These are phyloP conservation scores for Aproaerema taeniolella DNA, from an alignment of 2,888 invertebrate genomes.

Conservation along the genomic window DNA sequence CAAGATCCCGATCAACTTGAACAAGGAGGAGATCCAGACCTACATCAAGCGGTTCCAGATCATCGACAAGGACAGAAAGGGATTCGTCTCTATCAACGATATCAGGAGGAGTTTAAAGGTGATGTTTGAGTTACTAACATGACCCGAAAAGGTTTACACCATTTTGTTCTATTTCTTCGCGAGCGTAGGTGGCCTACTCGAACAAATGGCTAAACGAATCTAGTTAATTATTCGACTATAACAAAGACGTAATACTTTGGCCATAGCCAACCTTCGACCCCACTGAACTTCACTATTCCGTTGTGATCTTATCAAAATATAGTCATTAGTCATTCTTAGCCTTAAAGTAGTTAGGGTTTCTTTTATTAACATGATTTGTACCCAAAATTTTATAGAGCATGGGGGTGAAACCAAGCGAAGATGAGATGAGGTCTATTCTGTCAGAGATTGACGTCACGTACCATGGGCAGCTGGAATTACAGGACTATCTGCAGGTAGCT, in stretches of 20 bases:
- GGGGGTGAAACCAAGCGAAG: constrained; percentile 79
- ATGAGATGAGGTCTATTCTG: constrained; percentile 87
- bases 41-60: constrained; percentile 97
- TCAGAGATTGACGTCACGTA: constrained; percentile 90
- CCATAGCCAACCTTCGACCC: too few species aligned
- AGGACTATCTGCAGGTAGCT: constrained; percentile 92
- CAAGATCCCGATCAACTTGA: constrained; percentile 93
- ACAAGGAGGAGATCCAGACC: constrained; percentile 94
- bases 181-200: too few species aligned
- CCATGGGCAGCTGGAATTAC: constrained; percentile 91
- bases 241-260: too few species aligned
- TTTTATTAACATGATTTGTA: too few species aligned
- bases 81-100: constrained; percentile 98
- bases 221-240: too few species aligned
- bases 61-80: constrained; percentile 97
- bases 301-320: too few species aligned
- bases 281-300: too few species aligned
- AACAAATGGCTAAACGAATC: too few species aligned
- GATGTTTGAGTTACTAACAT: constrained; percentile 10
- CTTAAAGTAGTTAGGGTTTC: too few species aligned
- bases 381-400: constrained; percentile 81
- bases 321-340: too few species aligned
- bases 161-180: too few species aligned
- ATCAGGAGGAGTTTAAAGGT: constrained; percentile 97
- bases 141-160: too few species aligned